Evolutionary conservation across 2,797 vertebrate genomes (phyloP).

Genomic region (Brachyalestes nurse): DNA sequence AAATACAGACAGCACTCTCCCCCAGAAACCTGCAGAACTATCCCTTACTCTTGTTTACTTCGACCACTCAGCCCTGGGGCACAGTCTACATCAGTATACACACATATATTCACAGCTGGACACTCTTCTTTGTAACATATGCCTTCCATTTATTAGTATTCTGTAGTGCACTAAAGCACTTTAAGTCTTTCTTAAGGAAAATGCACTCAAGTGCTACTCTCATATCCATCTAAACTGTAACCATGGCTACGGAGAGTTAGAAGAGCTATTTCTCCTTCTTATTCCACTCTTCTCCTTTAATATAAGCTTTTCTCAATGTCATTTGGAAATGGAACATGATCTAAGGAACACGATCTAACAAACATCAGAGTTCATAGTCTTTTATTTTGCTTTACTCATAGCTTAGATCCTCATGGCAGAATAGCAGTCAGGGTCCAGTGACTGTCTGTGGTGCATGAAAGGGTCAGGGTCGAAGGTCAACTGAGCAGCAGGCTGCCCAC

Average conservation of each 20-base stretch:
- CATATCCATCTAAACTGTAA: neutral
- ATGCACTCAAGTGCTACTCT: neutral
- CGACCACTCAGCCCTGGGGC: neutral
- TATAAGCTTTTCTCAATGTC: too few relatives aligned
- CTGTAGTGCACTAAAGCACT: constrained; percentile 18
- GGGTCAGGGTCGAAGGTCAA: constrained; percentile 42
- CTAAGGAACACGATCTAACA: neutral
- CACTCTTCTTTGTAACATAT: neutral
- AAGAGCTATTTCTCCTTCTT: neutral
- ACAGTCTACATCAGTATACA: neutral
- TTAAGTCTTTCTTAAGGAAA: neutral
- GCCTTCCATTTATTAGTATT: constrained; percentile 15
- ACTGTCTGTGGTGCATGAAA: neutral
- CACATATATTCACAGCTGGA: neutral
- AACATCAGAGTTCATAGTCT: too few relatives aligned
- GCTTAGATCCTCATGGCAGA: neutral
- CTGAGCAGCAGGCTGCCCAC: constrained; percentile 14
- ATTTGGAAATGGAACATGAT: neutral
- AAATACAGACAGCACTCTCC: constrained; percentile 48
- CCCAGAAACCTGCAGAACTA: constrained; percentile 31
- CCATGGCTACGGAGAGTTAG: neutral
- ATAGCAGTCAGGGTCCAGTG: neutral
- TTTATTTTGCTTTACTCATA: too few relatives aligned
- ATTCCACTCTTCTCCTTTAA: neutral
- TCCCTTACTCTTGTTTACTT: constrained; percentile 22